Conservation (phyloP, 1,140 invertebrate species). For the Bombus breviceps region DNA sequence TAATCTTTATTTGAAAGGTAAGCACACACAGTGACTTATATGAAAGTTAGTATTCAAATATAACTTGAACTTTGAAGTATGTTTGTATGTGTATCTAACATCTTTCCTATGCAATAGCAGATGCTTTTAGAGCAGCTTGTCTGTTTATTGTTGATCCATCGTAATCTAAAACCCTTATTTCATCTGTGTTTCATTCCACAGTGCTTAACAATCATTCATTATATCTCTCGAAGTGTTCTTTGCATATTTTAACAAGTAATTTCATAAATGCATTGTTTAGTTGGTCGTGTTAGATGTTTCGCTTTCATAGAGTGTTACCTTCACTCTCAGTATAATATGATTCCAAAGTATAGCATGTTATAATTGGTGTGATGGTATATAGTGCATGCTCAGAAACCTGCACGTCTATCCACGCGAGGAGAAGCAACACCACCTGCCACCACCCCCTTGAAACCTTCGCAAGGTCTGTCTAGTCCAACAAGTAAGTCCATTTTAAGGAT, state of each 20-base stretch:
- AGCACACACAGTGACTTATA: conserved; percentile 1
- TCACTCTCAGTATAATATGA: not conserved
- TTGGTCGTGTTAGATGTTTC: not conserved
- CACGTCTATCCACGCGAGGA: conserved; percentile 68
- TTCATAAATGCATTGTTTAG: not conserved
- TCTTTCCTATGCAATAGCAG: not conserved
- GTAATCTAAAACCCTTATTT: too few relatives aligned
- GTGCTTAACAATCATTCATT: not conserved
- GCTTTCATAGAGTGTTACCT: not conserved
- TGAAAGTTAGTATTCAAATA: too few relatives aligned
- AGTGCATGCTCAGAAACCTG: conserved; percentile 78
- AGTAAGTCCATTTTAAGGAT: conserved; percentile 72
- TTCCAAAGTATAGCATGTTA: conserved; percentile 60
- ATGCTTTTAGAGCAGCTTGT: conserved; percentile 16
- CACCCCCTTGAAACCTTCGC: conserved; percentile 70
- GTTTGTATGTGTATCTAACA: not conserved
- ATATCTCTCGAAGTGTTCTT: not conserved
- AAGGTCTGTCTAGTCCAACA: conserved; percentile 69
- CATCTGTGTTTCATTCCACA: not conserved
- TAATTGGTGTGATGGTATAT: conserved; percentile 74
- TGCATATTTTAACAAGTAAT: not conserved
- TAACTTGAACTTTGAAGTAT: not conserved
- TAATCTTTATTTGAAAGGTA: conserved; percentile 21
- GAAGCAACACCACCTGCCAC: conserved; percentile 62
- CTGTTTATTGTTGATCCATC: not conserved